Base-by-base conservation (phyloP, 2,888 invertebrate genomes). In the Leptinotarsa rubiginosa region DNA sequence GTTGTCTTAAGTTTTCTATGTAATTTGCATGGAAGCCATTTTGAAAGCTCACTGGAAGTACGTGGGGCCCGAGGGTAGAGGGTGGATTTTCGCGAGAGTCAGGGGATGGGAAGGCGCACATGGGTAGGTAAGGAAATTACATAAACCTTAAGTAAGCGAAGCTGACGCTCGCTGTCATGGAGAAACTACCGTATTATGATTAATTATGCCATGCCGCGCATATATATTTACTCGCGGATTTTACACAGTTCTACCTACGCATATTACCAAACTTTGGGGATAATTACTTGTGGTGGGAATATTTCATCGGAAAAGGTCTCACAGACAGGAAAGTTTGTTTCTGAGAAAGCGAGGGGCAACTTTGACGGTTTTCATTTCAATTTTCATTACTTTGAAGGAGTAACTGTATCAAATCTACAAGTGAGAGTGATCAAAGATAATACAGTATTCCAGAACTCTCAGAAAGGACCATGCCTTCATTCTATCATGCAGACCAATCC, bases 1-100 rank as follows among this genome's bases (percentile, higher is more conserved):
- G 86, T 84, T 86, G 87, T 87, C 87, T 87, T 87, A 87, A 87
- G 87, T 87, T 87, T 87, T 87, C 87, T 87, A 85, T 86, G 86
- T 87, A 87, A 87, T 87, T 87, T 87, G 86, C 87, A 87, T 87
- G 86, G 87, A 86, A 86, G 87, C 87, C 87, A 87, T 87, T 87
- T 87, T 87, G 87, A 87, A 87, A 87, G 86, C 86, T 84, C 82
- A 79, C 80, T 80, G 80, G 81, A 79, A 78, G 80, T 80, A 77
- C 75, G 77, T 69, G 31, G 70, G 50, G 75, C 66, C 65, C 64
- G 65, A 13, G 56, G 77, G 74, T 72, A 67, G 68, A 70, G 75
- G 77, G 77, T 73, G 76, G 70, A 72, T 74, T 77, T 75, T 73
- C 77, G 78, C 77, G 78, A 59, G 70, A 71, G 65, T 52, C 62